These are phyloP conservation scores for Conus canariensis DNA, from an alignment of 2,888 invertebrate genomes.

Conservation along the genomic window DNA sequence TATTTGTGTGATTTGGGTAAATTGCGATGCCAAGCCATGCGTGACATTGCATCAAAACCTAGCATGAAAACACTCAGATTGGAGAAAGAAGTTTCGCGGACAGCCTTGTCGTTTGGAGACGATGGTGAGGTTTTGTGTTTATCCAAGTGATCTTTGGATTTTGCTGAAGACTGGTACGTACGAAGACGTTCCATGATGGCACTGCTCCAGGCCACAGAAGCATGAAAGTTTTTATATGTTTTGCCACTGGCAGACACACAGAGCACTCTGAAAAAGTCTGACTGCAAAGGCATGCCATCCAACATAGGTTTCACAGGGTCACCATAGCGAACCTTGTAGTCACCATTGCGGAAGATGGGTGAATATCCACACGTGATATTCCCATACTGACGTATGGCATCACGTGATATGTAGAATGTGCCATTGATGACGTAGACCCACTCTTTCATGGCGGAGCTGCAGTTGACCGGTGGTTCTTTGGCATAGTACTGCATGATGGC, in stretches of 20 bases:
- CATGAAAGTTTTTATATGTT: conserved; percentile 73
- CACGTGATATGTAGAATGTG: conserved; percentile 81
- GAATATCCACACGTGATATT: conserved; percentile 82
- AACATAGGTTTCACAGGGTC: conserved; percentile 59
- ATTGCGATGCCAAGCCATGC: conserved; percentile 46
- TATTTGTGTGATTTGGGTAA: conserved; percentile 73
- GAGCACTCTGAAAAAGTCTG: conserved; percentile 73
- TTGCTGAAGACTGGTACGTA: background rate
- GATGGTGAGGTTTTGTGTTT: background rate
- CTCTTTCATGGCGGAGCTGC: conserved; percentile 82
- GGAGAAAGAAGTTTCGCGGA: background rate
- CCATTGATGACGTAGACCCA: conserved; percentile 90
- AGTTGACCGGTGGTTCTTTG: conserved; percentile 82
- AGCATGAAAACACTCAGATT: background rate
- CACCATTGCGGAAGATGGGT: conserved; percentile 72
- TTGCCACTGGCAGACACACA: conserved; percentile 65
- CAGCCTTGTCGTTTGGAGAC: background rate
- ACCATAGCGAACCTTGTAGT: conserved; percentile 62
- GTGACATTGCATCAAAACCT: background rate
- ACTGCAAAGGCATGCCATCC: conserved; percentile 60
- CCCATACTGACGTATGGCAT: conserved; percentile 79
- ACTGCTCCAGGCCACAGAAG: conserved; percentile 80
- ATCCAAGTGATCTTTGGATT: background rate
- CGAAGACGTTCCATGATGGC: conserved; percentile 40
- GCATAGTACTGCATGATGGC: conserved; percentile 87